Evolutionary conservation across 2,113 vertebrate genomes (phyloP).

Genomic region (Condylura cristata): DNA sequence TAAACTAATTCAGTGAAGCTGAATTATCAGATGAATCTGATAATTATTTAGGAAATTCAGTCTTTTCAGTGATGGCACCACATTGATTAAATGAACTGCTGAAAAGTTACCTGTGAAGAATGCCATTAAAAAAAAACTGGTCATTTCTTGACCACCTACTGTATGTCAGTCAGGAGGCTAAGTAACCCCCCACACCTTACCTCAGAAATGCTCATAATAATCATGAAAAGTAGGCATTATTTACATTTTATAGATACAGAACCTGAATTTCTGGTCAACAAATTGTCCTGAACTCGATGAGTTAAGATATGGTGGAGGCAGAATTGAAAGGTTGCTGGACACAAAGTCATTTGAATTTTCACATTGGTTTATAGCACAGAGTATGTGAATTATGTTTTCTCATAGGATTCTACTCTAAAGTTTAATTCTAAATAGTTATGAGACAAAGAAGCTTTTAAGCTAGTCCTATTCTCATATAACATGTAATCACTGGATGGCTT

Average conservation of each 20-base stretch:
- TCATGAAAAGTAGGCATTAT: background rate
- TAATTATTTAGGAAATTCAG: background rate
- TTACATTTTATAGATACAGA: background rate
- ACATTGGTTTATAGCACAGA: background rate
- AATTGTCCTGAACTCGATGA: background rate
- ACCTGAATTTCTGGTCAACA: background rate
- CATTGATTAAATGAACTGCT: background rate
- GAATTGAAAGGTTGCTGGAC: background rate
- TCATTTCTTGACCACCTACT: background rate
- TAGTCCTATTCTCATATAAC: background rate
- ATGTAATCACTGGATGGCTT: background rate
- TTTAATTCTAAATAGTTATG: background rate
- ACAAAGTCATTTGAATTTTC: background rate
- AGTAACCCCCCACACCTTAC: background rate
- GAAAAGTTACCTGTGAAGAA: background rate
- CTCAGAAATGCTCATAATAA: background rate
- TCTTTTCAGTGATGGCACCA: background rate
- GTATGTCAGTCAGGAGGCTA: background rate
- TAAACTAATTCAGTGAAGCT: slow-evolving; percentile 10
- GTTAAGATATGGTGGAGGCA: background rate
- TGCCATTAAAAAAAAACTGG: background rate
- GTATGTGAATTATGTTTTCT: background rate
- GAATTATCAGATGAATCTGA: too few species aligned
- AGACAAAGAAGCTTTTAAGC: background rate
- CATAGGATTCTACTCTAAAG: background rate